Conservation (phyloP, 2,888 invertebrate genomes). For the Drosophila longiperda region DNA sequence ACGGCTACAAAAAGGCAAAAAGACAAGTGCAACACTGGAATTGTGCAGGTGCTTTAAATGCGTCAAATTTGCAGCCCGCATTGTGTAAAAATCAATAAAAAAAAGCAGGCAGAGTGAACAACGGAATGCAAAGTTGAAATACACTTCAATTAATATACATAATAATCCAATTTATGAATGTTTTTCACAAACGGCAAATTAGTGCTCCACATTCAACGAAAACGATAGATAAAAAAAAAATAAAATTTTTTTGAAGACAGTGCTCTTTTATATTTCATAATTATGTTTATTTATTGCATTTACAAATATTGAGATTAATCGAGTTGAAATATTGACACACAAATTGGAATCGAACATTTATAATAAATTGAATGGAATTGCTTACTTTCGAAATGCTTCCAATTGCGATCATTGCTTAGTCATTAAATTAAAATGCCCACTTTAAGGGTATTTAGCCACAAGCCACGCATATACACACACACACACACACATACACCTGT, state of each 20-base stretch:
- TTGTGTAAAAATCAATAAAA: conserved; percentile 16
- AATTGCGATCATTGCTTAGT: not conserved
- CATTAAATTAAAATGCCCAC: not conserved
- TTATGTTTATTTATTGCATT: not conserved
- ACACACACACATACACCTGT: not conserved
- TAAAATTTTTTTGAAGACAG: not conserved
- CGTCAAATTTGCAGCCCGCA: conserved; percentile 50
- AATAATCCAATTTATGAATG: not conserved
- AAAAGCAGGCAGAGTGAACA: not conserved
- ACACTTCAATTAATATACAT: conserved; percentile 2
- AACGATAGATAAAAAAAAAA: not conserved
- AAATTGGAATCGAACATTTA: not conserved
- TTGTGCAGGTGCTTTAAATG: conserved; percentile 54
- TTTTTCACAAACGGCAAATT: not conserved
- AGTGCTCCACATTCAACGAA: not conserved
- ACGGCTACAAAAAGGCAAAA: not conserved
- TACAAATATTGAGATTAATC: not conserved
- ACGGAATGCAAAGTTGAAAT: not conserved
- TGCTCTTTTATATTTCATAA: not conserved
- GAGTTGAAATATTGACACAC: not conserved
- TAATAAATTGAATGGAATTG: not conserved
- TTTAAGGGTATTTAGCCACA: conserved; percentile 17
- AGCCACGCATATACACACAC: not conserved
- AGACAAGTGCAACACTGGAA: conserved; percentile 39
- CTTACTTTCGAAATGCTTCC: not conserved